Evolutionary conservation across 2,888 invertebrate genomes (phyloP), one percentile per base, ranked within the genome.

Genomic region (Eulithis prunata): DNA sequence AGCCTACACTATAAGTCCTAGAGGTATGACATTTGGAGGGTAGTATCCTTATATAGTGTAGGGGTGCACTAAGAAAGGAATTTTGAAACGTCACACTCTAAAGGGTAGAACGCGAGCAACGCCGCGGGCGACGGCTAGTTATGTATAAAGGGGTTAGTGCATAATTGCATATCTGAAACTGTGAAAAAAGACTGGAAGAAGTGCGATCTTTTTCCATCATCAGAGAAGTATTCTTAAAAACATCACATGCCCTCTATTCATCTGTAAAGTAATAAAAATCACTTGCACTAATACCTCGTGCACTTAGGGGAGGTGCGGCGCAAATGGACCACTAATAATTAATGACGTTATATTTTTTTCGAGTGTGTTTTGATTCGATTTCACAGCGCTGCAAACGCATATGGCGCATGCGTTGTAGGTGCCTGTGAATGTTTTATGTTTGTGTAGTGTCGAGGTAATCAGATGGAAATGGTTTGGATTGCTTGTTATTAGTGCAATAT

Each of bases 311-410:
- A 74, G 73, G 72, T 70, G 76, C 71, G 69, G 68, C 61, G 59
- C 73, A 75, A 77, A 77, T 74, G 75, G 74, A 74, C 76, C 75
- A 64, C 67, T 70, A 71, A 68, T 72, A 73, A 77, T 75, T 73
- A 74, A 75, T 62, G 69, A 70, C 69, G 70, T 70, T 73, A 70
- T 66, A 71, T 76, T 72, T 76, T 70, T 68, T 60, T 57, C 60
- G 59, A 70, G 65, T 62, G 67, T 72, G 69, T 71, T 73, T 73
- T 71, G 69, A 72, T 73, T 75, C 67, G 66, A 72, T 73, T 73
- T 70, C 64, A 64, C 71, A 65, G 68, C 53, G 68, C 59, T 58
- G 60, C 56, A 32, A 43, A 49, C 71, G 64, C 74, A 74, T 72
- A 74, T 75, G 74, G 75, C 74, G 70, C 52, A 13, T 49, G 62